phyloP scores from a whole-genome alignment of 2,888 invertebrate species.

The Hydraecia micacea region DNA sequence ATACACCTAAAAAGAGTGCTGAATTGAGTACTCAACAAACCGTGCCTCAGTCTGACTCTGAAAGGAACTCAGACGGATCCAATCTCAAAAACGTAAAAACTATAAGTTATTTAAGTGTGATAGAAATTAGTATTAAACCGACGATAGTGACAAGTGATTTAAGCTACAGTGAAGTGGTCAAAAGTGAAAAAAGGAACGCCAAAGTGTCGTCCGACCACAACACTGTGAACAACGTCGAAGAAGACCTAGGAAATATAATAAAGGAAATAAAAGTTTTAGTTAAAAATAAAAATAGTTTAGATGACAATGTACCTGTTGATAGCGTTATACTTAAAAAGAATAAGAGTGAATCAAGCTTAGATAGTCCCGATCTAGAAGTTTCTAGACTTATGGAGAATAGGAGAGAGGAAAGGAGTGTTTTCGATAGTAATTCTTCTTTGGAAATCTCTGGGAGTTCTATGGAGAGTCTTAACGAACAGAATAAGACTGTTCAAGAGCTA shows the following conservation, averaged over 20 bases:
- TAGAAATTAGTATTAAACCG: constrained; percentile 61
- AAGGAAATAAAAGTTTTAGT: constrained; percentile 83
- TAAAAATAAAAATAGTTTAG: constrained; percentile 70
- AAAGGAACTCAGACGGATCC: constrained; percentile 20
- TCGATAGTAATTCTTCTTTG: constrained; percentile 86
- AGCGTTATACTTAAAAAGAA: constrained; percentile 87
- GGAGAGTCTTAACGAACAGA: constrained; percentile 85
- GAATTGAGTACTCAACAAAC: constrained; percentile 30
- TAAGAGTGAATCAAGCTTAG: constrained; percentile 88
- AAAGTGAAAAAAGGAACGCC: constrained; percentile 72
- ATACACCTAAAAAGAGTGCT: constrained; percentile 17
- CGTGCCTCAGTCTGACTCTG: constrained; percentile 24
- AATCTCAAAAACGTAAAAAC: constrained; percentile 17
- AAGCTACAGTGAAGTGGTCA: constrained; percentile 72
- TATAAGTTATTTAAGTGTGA: constrained; percentile 48
- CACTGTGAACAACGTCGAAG: constrained; percentile 82
- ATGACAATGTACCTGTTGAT: constrained; percentile 83
- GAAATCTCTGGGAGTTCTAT: constrained; percentile 89
- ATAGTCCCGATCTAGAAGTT: constrained; percentile 89
- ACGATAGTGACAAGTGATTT: constrained; percentile 60
- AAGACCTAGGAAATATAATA: constrained; percentile 85
- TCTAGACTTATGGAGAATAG: constrained; percentile 87
- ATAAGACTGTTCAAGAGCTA: constrained; percentile 77
- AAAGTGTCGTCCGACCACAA: constrained; percentile 49
- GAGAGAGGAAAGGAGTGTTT: constrained; percentile 78